Evolutionary conservation across 2,113 vertebrate species (phyloP), one percentile per base, ranked within the genome.

Genomic region (Xiphophorus couchianus): DNA sequence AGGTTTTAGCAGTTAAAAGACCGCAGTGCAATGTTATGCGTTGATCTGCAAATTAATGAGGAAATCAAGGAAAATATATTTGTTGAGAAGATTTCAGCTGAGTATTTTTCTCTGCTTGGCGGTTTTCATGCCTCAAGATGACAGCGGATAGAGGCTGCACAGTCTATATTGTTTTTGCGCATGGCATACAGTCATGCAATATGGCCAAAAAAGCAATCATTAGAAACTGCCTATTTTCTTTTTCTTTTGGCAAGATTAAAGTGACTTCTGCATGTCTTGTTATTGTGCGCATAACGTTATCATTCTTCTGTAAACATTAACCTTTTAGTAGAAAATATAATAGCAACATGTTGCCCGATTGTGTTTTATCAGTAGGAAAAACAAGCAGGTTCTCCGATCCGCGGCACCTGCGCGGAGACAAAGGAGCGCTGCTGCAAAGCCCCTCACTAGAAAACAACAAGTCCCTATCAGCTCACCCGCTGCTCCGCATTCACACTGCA

Each of bases 81-180:
- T 88, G 84, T 90, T 90, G 86, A 81, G 63, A 35, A 60, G 66
- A 77, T 76, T 66, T 75, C 28, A 68, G 66, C 39, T 62, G 66
- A 77, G 2, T 8, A 54, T 22, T 54, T 54, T 25, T 58, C 22
- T 25, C 25, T 58, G 19, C 8, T 62, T 68, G 62, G 54, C 28
- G 73, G 39, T 84, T 44, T 81, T 68, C 62, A 5, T 0, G 12
- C 22, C 65, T 17, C 72, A 80, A 77, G 78, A 81, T 86, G 84
- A 90, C 86, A 83, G 82, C 89, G 91, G 94, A 92, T 86, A 84
- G 89, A 92, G 92, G 83, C 87, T 88, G 86, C 76, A 82, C 72
- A 68, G 80, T 89, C 75, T 63, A 78, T 25, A 17, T 77, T 82
- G 69, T 80, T 67, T 86, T 81, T 86, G 79, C 80, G 84, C 87